Base-by-base conservation (phyloP, 2,797 vertebrate species). In the Clarias laeviceps region DNA sequence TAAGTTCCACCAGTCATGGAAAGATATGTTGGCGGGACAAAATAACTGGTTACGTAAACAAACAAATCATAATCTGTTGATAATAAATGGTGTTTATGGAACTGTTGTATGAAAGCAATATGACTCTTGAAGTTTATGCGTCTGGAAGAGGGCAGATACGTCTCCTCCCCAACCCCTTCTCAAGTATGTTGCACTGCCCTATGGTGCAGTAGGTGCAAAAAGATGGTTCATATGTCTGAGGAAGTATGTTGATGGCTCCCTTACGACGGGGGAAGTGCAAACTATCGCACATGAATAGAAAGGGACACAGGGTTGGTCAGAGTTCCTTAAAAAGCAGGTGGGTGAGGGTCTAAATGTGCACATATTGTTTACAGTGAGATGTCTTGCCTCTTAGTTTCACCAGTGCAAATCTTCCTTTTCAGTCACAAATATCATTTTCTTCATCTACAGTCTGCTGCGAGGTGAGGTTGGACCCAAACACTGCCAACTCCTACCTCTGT, bases 401-500 rank as follows among this genome's bases (percentile, higher is more conserved):
- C 59, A 22, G 54, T 2, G 1, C 64, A 9, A 72, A 24, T 2
- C 17, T 74, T 56, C 22, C 12, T 27, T 69, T 54, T 20, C 45
- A 17, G 45, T 69, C 12, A 11, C 57, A 54, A 27, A 9, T 9
- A 40, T 32, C 61, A 62, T 78, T 76, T 64, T 74, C 34, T 24
- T 20, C 9, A 56, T 77, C 65, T 84, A 15, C 89, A 95, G 95
- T 95, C 85, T 82, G 87, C 90, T 90, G 89, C 0, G 90, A 94
- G 3, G 22, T 95, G 24, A 90, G 66, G 0, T 87, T 95, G 82
- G 94, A 95, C 85, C 85, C 66, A 0, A 94, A 93, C 91, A 94
- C 94, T 0, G 94, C 93, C 85, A 94, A 95, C 89, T 84, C 90
- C 14, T 94, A 89, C 81, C 91, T 96, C 2, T 87, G 62, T 56